Evolutionary conservation across 2,113 vertebrate species (phyloP), one percentile per base, ranked within the genome.

Genomic region (Epinephelus cyanopodus): DNA sequence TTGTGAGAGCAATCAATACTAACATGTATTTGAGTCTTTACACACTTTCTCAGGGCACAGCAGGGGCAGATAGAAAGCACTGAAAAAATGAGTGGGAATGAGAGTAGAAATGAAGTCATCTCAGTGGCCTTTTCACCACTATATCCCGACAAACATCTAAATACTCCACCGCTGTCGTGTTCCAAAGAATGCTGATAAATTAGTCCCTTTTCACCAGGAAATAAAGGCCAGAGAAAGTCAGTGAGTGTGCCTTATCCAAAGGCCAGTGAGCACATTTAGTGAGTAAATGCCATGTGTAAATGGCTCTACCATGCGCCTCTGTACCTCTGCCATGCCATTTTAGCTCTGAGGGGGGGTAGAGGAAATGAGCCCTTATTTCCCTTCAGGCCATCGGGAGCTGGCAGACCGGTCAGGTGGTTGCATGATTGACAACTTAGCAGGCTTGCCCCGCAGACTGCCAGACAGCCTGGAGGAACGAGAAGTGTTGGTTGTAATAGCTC

Each of bases 211-310:
- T 83, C 50, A 11, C 39, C 33, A 29, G 19, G 62, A 67, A 81
- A 79, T 53, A 76, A 79, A 80, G 25, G 67, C 74, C 79, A 74
- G 25, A 69, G 42, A 81, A 64, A 83, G 78, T 80, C 52, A 78
- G 76, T 11, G 77, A 67, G 48, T 75, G 74, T 70, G 61, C 58
- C 75, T 89, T 85, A 91, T 86, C 81, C 75, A 90, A 88, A 91
- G 90, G 90, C 86, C 90, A 92, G 84, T 72, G 79, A 81, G 67
- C 84, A 80, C 83, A 80, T 88, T 81, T 79, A 86, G 83, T 8
- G 80, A 81, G 83, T 83, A 94, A 95, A 94, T 92, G 91, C 77
- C 92, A 91, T 37, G 69, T 69, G 84, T 87, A 90, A 93, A 91
- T 87, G 86, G 74, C 67, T 82, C 76, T 53, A 56, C 45, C 76